phyloP scores from a whole-genome alignment of 1,140 invertebrate species.

The Dendroctonus ponderosae region DNA sequence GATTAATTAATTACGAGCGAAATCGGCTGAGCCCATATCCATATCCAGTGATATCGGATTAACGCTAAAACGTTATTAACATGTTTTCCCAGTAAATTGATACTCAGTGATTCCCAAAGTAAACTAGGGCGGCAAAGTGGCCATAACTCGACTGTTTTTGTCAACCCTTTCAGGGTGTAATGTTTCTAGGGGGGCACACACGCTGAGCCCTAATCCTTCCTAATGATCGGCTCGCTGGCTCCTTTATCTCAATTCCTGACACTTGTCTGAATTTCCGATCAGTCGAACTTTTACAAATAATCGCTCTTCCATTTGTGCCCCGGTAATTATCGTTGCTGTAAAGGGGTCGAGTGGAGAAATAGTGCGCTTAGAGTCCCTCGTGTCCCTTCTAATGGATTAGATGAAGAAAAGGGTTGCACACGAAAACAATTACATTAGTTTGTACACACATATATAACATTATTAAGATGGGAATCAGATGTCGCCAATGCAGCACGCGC shows the following conservation, averaged over 20 bases:
- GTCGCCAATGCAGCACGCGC: slow-evolving; percentile 38
- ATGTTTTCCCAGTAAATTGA: slow-evolving; percentile 22
- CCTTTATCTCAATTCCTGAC: slow-evolving; percentile 38
- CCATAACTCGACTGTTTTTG: slow-evolving; percentile 39
- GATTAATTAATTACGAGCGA: no score
- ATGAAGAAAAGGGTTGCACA: slow-evolving; percentile 39
- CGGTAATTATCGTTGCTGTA: slow-evolving; percentile 49
- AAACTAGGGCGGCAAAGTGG: slow-evolving; percentile 29
- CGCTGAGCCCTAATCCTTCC: slow-evolving; percentile 43
- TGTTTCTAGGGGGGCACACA: slow-evolving; percentile 39
- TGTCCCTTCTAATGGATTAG: slow-evolving; percentile 46
- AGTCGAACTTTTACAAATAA: slow-evolving; percentile 41
- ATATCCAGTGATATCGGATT: background rate
- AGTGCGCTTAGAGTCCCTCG: slow-evolving; percentile 37
- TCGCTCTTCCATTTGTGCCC: slow-evolving; percentile 45
- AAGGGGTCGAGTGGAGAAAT: slow-evolving; percentile 40
- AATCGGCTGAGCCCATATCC: no score
- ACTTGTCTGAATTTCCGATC: slow-evolving; percentile 43
- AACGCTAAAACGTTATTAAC: background rate
- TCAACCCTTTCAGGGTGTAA: slow-evolving; percentile 43
- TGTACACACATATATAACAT: slow-evolving; percentile 25
- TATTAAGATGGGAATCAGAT: slow-evolving; percentile 43
- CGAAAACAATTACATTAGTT: slow-evolving; percentile 44
- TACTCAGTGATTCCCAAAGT: slow-evolving; percentile 16
- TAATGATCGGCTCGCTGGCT: slow-evolving; percentile 44